Evolutionary conservation across 2,113 vertebrate species (phyloP), one percentile per base, ranked within the genome.

Genomic region (Egretta garzetta): DNA sequence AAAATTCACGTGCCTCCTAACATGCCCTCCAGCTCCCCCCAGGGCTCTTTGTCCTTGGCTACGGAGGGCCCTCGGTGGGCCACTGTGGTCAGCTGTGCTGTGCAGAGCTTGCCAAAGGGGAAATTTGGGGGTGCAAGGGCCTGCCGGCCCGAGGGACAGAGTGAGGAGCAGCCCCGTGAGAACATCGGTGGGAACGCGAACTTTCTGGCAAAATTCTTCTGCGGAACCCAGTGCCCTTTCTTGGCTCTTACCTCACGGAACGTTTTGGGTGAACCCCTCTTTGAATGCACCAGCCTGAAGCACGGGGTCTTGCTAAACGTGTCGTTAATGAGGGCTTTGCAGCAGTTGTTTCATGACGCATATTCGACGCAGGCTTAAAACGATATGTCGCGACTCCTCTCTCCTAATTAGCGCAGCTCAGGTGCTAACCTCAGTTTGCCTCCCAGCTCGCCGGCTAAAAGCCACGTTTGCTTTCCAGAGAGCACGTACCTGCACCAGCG

Each of bases 401-500:
- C 37, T 14, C 47, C 33, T 23, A 14, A 50, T 50, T 7, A 64
- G 37, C 0, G 0, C 14, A 1, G n/a, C 23, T 43, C 2, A 22
- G 35, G 3, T 20, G 33, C 9, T 35, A 23, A 39, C 28, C 63
- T 19, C 17, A 4, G 18, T 12, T 59, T 4, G 20, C 22, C 71
- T n/a, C 72, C 59, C 56, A 4, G 24, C 28, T 22, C 4, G 0
- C n/a, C 87, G 58, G 30, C 35, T 82, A 47, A 45, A 32, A 27
- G 66, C 1, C 0, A 2, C 27, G 15, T 58, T 95, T 96, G 37
- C 82, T 75, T 96, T 97, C 14, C 96, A 97, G 95, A 88, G 92
- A 35, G 88, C 96, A n/a, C 84, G 16, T 35, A 97, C 89, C 88
- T 95, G 59, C 95, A 74, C 79, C 93, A 95, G 79, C 2, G 89